A percentile compares a stretch with the other conserved stretches of the same genome.
Evolutionary conservation across 2,888 invertebrate genomes (phyloP).

Genomic region (Zonitis immaculata): DNA sequence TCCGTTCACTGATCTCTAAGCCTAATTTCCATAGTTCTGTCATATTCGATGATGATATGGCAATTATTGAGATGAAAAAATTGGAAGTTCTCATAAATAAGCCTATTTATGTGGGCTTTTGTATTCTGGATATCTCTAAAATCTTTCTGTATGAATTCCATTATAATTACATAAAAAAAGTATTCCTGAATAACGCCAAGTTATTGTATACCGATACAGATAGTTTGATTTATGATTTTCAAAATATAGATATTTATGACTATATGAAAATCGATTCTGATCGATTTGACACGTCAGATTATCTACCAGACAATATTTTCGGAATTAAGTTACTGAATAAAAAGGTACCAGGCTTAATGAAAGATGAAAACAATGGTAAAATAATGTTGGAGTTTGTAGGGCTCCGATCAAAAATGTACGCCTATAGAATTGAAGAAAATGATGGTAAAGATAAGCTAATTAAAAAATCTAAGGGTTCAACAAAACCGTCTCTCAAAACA

Average conservation of each 20-base stretch:
- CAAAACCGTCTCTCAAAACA: neutral
- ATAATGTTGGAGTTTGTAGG: constrained; percentile 14
- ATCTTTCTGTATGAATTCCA: neutral
- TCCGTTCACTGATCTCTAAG: no score
- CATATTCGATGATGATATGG: neutral
- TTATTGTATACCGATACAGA: no score
- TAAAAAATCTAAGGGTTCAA: neutral
- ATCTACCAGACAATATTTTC: no score
- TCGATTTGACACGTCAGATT: no score
- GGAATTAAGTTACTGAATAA: neutral
- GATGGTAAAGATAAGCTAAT: neutral
- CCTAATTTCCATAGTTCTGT: neutral
- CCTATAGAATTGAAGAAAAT: neutral
- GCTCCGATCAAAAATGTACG: constrained; percentile 8
- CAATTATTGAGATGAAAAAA: neutral
- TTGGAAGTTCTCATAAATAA: neutral
- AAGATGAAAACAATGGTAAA: constrained; percentile 11
- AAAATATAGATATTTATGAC: no score
- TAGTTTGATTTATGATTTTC: no score
- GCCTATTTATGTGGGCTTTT: neutral
- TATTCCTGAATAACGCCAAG: neutral
- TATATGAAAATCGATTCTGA: no score
- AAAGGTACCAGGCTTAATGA: constrained; percentile 7
- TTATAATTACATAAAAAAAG: neutral
- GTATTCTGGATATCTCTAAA: neutral